Evolutionary conservation across 2,888 invertebrate species (phyloP), one percentile per base, ranked within the genome.

Genomic region (Omphaloscelis lunosa): DNA sequence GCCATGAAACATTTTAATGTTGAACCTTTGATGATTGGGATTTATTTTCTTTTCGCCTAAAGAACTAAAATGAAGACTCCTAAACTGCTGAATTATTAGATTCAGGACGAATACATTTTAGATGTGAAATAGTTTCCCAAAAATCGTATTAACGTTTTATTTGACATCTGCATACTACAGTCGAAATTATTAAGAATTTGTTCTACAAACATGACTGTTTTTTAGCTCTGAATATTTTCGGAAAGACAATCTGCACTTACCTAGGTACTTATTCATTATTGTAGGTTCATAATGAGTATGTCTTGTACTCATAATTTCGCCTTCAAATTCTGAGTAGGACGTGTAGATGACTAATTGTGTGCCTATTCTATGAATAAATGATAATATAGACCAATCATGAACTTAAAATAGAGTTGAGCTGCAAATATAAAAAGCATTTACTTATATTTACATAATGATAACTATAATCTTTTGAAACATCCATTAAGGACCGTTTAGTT

Each of bases 311-410:
- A 77, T 68, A 70, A 76, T 66, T 79, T 73, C 76, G 70, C 70
- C 76, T 77, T 82, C 79, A 62, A 74, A 78, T 78, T 80, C 74
- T 67, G 74, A 74, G 86, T 80, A 86, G 79, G 77, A 72, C 17
- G 66, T 77, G 71, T 75, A 58, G 72, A 79, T 86, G 88, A 86
- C 81, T 80, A 78, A 85, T 75, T 81, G 59, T 73, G 79, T 77
- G 77, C 34, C 41, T 48, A 63, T 71, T 74, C 75, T 73, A 48
- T 72, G 51, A 75, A 72, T 76, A 78, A 72, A 71, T 74, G 70
- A 85, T 77, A 72, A 82, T 45, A 68, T 77, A 63, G 7, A 27
- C 29, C 27, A 17, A 73, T 51, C 48, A 45, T 7, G 41, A 82
- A 74, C 20, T 74, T 63, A 39, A 67, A 67, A 73, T 80, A 72